phyloP scores from a whole-genome alignment of 1,140 invertebrate genomes.

The Drosophila pseudoobscura region DNA sequence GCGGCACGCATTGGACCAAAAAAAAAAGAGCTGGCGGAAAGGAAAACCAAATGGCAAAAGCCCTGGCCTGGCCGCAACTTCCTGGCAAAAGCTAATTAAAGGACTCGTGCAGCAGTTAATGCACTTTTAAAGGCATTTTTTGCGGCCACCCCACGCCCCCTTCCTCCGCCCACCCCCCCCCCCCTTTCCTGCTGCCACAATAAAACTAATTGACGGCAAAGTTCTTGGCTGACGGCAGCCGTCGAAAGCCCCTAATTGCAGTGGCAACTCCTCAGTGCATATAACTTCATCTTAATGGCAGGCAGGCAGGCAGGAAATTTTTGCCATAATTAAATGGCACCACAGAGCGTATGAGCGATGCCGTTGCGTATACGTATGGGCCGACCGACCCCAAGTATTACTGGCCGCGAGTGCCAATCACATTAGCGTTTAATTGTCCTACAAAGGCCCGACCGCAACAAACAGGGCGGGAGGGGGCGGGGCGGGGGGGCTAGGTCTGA shows the following conservation, averaged over 20 bases:
- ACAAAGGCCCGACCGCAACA: constrained; percentile 36
- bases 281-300: constrained; percentile 56
- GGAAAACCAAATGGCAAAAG: constrained; percentile 30
- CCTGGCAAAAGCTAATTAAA: constrained; percentile 69
- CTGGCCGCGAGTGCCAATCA: constrained; percentile 34
- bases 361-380: not conserved
- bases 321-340: constrained; percentile 23
- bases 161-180: too few relatives aligned
- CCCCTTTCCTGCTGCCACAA: constrained; percentile 25
- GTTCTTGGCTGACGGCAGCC: constrained; percentile 6
- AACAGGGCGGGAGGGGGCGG: not conserved
- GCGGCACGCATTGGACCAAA: constrained; percentile 53
- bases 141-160: not conserved
- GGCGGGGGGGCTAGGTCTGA: too few relatives aligned
- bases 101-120: constrained; percentile 55
- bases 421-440: constrained; percentile 49
- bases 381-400: not conserved
- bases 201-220: constrained; percentile 70
- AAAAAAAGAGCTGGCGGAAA: not conserved
- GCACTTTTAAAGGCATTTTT: constrained; percentile 44
- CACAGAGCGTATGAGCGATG: constrained; percentile 15
- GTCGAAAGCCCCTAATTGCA: constrained; percentile 58
- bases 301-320: constrained; percentile 34
- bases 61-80: constrained; percentile 42
- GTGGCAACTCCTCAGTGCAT: constrained; percentile 12